Evolutionary conservation across 2,797 vertebrate species (phyloP).

Genomic region (Intellagama lesueurii): DNA sequence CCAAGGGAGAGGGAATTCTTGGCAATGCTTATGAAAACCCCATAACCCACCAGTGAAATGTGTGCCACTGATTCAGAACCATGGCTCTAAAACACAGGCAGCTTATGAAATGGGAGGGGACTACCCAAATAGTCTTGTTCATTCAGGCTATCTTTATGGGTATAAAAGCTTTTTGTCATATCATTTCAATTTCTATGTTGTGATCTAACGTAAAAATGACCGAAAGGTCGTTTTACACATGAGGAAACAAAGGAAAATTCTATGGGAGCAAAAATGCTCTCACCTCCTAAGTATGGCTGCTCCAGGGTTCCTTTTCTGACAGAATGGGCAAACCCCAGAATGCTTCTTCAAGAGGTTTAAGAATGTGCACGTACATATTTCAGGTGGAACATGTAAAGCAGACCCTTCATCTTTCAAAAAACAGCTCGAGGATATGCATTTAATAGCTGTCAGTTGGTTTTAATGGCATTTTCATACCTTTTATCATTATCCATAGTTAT

Average conservation of each 20-base stretch:
- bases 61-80: no score
- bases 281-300: neutral
- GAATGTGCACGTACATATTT: conserved; percentile 29
- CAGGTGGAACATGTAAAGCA: neutral
- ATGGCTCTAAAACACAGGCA: neutral
- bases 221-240: neutral
- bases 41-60: no score
- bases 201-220: neutral
- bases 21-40: no score
- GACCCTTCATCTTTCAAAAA: conserved; percentile 35
- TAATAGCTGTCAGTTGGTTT: conserved; percentile 44
- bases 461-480: conserved; percentile 52
- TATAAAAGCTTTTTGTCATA: no score
- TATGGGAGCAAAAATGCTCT: neutral
- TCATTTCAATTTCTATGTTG: neutral
- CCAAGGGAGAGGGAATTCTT: no score
- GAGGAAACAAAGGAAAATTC: neutral
- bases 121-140: neutral
- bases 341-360: neutral
- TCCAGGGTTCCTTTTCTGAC: neutral
- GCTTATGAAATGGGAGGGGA: neutral
- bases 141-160: no score
- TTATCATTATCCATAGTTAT: conserved; percentile 53
- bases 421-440: conserved; percentile 3
- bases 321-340: neutral